These are phyloP conservation scores for Chelonus formosanus DNA, from an alignment of 2,888 invertebrate species.

Conservation along the genomic window DNA sequence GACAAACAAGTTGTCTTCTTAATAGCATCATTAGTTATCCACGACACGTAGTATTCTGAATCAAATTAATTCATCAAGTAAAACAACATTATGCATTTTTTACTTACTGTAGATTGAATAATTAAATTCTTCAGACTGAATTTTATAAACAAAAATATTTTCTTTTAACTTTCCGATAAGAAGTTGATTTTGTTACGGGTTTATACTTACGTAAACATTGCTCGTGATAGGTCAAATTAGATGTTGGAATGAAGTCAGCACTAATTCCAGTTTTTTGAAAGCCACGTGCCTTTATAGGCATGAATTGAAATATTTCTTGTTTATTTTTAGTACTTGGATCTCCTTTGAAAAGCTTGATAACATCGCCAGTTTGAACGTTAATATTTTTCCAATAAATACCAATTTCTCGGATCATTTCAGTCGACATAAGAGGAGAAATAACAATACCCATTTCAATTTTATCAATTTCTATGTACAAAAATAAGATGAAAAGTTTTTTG, in stretches of 20 bases:
- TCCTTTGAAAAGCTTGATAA: constrained; percentile 45
- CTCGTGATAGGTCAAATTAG: constrained; percentile 45
- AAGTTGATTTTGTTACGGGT: too few relatives aligned
- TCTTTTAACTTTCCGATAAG: too few relatives aligned
- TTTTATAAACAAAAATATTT: neutral
- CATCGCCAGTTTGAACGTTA: constrained; percentile 44
- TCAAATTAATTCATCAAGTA: constrained; percentile 2
- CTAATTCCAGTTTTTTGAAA: constrained; percentile 47
- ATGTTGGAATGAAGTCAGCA: constrained; percentile 47
- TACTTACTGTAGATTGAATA: too few relatives aligned
- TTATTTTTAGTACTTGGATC: constrained; percentile 32
- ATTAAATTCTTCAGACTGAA: too few relatives aligned
- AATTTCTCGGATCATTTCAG: constrained; percentile 46
- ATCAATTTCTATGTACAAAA: constrained; percentile 41
- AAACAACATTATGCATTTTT: too few relatives aligned
- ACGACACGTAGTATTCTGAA: constrained; percentile 51
- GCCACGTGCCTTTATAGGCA: constrained; percentile 43
- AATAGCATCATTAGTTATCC: constrained; percentile 53
- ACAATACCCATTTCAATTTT: constrained; percentile 49
- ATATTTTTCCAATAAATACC: constrained; percentile 53
- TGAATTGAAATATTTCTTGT: constrained; percentile 43
- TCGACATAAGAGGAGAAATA: constrained; percentile 50
- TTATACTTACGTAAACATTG: constrained; percentile 49
- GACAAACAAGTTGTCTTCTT: constrained; percentile 66
- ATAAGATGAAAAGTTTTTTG: neutral